Base-by-base conservation (phyloP, 92 coral and sea anemone genomes). In the Zoanthus sociatus region DNA sequence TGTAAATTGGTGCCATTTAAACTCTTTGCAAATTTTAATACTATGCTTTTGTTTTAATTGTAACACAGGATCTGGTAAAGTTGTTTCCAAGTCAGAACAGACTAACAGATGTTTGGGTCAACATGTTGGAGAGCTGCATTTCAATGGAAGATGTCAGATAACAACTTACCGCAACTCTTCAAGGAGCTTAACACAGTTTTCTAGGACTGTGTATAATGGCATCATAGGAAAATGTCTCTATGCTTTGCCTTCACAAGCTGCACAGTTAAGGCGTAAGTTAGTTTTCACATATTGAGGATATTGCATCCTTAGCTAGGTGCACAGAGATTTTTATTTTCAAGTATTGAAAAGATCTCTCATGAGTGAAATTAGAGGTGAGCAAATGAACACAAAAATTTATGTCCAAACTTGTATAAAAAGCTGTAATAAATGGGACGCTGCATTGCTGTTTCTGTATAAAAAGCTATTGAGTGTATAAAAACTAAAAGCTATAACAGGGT, bases 201-300 rank as follows among this genome's bases (percentile, higher is more conserved):
- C 85, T 18, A 81, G 75, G 61, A 46, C 75, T 46, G 85, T 81
- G n/a, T 81, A 46, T 81, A 51, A 81, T 81, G 75, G 85, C 56
- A 4, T 81, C 20, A 54, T 53, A 5, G 76, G 85, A 18, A 81
- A 18, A 47, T 74, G 61, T 20, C 71, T 21, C 58, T 21, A 33
- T 9, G 42, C 13, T 12, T 73, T 30, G 73, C 53, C 88, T 45
- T 88, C 91, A 64, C 72, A 79, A 77, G 87, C 75, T 64, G 61
- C 84, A 21, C 91, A 64, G 45, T 74, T 83, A 13, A 83, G 73
- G 32, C 86, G 91, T 88, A 51, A 83, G 91, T 83, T 21, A 31
- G 12, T 3, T n/a, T 33, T 50, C 55, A 7, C 10, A 50, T 50
- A 7, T 50, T 37, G 42, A 37, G 42, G 42, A 50, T 50, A 50